phyloP scores from a whole-genome alignment of 2,797 vertebrate genomes.

The Hoplostethus mediterraneus region DNA sequence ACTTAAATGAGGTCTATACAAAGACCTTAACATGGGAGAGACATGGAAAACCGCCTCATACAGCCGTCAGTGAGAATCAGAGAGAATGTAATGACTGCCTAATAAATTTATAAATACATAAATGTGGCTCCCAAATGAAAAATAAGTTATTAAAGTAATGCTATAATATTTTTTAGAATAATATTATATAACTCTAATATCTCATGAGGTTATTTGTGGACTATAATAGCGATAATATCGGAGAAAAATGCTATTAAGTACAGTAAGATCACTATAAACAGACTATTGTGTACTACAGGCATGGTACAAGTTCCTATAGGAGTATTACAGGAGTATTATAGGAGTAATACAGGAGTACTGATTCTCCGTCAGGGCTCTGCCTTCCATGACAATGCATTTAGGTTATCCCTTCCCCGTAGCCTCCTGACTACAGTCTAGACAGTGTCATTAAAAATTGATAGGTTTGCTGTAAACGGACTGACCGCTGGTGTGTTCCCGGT shows the following conservation, averaged over 20 bases:
- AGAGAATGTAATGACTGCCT: background rate
- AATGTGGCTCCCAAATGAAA: too few species aligned
- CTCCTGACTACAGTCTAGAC: slow-evolving; percentile 69
- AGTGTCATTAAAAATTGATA: slow-evolving; percentile 73
- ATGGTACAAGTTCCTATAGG: background rate
- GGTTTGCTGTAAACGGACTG: slow-evolving; percentile 73
- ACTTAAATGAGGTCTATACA: slow-evolving; percentile 37
- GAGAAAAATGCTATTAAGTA: background rate
- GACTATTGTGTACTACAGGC: background rate
- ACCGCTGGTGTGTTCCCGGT: slow-evolving; percentile 87
- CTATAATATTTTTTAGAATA: background rate
- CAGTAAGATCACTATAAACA: slow-evolving; percentile 26
- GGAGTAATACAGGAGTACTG: background rate
- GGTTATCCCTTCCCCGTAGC: background rate
- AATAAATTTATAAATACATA: too few species aligned
- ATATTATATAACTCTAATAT: too few species aligned
- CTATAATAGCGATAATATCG: background rate
- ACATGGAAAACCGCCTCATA: background rate
- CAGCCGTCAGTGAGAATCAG: background rate
- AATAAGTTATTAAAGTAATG: too few species aligned
- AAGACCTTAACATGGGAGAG: background rate
- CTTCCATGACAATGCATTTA: slow-evolving; percentile 58
- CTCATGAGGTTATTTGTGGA: too few species aligned
- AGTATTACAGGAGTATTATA: background rate
- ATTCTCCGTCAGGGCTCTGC: slow-evolving; percentile 15